Base-by-base conservation (phyloP, 2,888 invertebrate species). In the Cecidostiba fungosa region DNA sequence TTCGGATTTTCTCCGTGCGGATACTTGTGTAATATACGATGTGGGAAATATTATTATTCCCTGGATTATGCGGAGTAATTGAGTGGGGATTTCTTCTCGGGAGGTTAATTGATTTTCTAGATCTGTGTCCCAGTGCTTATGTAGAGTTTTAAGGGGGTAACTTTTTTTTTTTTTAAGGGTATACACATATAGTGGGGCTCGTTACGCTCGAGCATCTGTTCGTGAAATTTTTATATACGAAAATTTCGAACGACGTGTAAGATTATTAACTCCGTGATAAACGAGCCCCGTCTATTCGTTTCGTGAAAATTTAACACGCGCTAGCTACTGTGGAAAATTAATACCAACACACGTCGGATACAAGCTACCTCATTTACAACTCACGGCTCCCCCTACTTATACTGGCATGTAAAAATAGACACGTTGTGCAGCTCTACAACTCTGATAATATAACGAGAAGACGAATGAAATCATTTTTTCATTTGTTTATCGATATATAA, bases 381-480 rank as follows among this genome's bases (percentile, higher is more conserved):
- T 62, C 62, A 1, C 39, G 29, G 23, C 39, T 3, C 16, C 16
- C 19, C 50, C 19, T 19, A 4, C 19, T n/a, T n/a, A n/a, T n/a
- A n/a, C n/a, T n/a, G n/a, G n/a, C n/a, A n/a, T n/a, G 19, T 19
- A 50, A 77, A 62, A 59, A 77, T 59, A 77, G 16, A 62, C n/a
- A n/a, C 23, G n/a, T 50, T 50, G 12, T 10, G n/a, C n/a, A 59
- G 2, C 69, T 4, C 32, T 5, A 76, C 19, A 54, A n/a, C 36
- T 29, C 19, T 70, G 70, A 79, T 79, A 79, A 79, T 23, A 32
- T 54, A 79, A 70, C 70, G 79, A n/a, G n/a, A 54, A 79, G 79
- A 79, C 54, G 47, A 79, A 79, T 70, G 70, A 32, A 70, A 54
- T 54, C 39, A 62, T 16, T 19, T 23, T 16, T 39, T 29, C 10